Base-by-base conservation (phyloP, 2,797 vertebrate genomes). In the Microchirus variegatus region DNA sequence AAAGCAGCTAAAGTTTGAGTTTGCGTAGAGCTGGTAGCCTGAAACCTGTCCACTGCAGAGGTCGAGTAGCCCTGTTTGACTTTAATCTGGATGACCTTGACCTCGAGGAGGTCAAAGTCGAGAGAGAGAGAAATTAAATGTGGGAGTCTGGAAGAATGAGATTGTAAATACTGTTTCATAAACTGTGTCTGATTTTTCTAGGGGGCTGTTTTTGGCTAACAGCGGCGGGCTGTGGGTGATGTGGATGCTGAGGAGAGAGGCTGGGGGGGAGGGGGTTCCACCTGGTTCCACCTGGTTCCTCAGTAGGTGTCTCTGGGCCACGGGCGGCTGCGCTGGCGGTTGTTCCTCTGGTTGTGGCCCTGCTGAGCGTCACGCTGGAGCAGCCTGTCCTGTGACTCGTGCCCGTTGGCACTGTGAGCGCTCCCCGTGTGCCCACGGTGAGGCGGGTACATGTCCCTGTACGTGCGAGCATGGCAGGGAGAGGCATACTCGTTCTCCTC, bases 261-360 rank as follows among this genome's bases (percentile, higher is more conserved):
- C 10, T 48, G 31, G 41, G 59, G 54, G n/a, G n/a, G n/a, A n/a
- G n/a, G n/a, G n/a, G n/a, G n/a, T n/a, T n/a, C 38, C 45, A 9
- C 50, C 17, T 22, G 9, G 68, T 51, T 63, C 38, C 45, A 9
- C 50, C 17, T 22, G 9, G 68, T 51, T 63, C 56, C 47, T 95
- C 94, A 97, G 90, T 97, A 96, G 90, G 93, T 97, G 90, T 97
- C 96, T 88, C 96, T 94, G 63, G 96, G 95, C 96, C 96, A 98
- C 67, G 96, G 95, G 67, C 96, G 93, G 81, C 93, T 95, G 82
- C 95, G 95, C 82, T 96, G 96, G 83, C 95, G 95, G 94, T 94
- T 95, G 94, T 95, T 95, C 85, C 95, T 94, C 86, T 96, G 95
- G 77, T 92, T 94, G 91, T 95, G 95, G 78, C 93, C 94, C 53